A percentile compares a stretch with the other conserved stretches of the same genome.
These are phyloP conservation scores for Kryptolebias ocellatus DNA, from an alignment of 2,797 vertebrate species.

Conservation along the genomic window DNA sequence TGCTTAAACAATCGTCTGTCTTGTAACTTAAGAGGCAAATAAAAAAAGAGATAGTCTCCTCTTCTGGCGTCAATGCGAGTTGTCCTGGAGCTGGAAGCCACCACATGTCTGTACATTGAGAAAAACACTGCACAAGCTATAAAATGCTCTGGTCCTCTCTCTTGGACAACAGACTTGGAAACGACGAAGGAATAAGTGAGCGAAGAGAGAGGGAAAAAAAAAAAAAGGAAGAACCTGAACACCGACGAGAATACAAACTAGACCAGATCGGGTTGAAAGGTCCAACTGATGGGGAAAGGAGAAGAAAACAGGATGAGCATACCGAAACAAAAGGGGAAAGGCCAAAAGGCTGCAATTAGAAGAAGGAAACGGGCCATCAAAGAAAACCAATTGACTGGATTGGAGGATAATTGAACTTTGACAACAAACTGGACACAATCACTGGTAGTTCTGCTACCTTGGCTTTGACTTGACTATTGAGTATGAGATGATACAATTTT, in stretches of 20 bases:
- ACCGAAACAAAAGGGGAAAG: slow-evolving; percentile 13
- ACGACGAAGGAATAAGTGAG: slow-evolving; percentile 17
- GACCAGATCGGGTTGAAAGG: slow-evolving; percentile 33
- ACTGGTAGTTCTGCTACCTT: slow-evolving; percentile 41
- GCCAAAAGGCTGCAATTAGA: slow-evolving; percentile 19
- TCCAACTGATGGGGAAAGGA: slow-evolving; percentile 12
- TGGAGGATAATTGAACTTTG: no score
- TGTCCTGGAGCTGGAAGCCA: slow-evolving; percentile 41
- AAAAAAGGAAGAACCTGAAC: slow-evolving; percentile 20
- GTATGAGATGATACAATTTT: slow-evolving; percentile 5
- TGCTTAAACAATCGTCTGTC: slow-evolving; percentile 68
- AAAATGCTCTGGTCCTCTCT: slow-evolving; percentile 29
- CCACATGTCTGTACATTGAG: slow-evolving; percentile 34
- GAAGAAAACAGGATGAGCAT: slow-evolving; percentile 7
- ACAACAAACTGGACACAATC: slow-evolving; percentile 7
- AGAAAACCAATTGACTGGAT: no score
- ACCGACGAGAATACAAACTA: slow-evolving; percentile 37
- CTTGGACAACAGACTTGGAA: slow-evolving; percentile 30
- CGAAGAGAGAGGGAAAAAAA: neutral
- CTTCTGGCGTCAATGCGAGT: slow-evolving; percentile 38
- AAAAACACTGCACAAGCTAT: slow-evolving; percentile 27
- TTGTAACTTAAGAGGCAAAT: slow-evolving; percentile 72
- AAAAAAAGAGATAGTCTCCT: slow-evolving; percentile 54
- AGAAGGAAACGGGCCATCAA: slow-evolving; percentile 2
- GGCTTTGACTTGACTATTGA: slow-evolving; percentile 11